phyloP scores from a whole-genome alignment of 1,140 invertebrate species.

The Papilio helenus region DNA sequence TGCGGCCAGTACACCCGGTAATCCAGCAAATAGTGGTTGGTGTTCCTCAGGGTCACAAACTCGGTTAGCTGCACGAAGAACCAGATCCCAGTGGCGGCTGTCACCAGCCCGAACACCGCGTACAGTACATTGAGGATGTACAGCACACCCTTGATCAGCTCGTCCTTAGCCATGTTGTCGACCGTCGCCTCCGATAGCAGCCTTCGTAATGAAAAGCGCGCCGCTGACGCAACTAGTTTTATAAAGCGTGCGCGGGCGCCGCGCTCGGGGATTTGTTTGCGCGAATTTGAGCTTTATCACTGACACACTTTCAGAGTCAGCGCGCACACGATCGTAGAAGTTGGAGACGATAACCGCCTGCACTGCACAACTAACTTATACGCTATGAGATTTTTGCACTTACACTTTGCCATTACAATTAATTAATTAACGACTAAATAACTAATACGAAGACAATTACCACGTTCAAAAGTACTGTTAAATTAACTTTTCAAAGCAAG shows the following conservation, averaged over 20 bases:
- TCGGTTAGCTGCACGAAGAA: slow-evolving; percentile 77
- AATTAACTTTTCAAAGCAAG: slow-evolving; percentile 1
- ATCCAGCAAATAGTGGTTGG: slow-evolving; percentile 76
- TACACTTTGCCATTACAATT: slow-evolving; percentile 18
- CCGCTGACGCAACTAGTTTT: slow-evolving; percentile 63
- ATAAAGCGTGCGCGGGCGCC: slow-evolving; percentile 62
- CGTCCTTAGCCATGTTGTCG: slow-evolving; percentile 72
- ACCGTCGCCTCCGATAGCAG: slow-evolving; percentile 54
- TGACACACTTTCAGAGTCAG: slow-evolving; percentile 38
- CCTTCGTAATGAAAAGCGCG: slow-evolving; percentile 69
- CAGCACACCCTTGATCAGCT: slow-evolving; percentile 67
- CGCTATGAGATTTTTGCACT: slow-evolving; percentile 14
- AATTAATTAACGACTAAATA: slow-evolving; percentile 18
- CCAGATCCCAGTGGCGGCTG: slow-evolving; percentile 76
- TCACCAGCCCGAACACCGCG: slow-evolving; percentile 71
- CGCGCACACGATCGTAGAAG: background rate
- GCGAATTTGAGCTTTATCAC: slow-evolving; percentile 31
- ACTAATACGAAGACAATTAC: background rate
- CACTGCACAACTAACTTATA: background rate
- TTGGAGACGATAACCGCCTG: slow-evolving; percentile 2
- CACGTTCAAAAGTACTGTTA: background rate
- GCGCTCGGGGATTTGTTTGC: slow-evolving; percentile 29
- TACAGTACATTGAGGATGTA: slow-evolving; percentile 75
- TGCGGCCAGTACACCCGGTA: slow-evolving; percentile 79
- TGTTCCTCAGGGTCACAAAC: slow-evolving; percentile 72